Base-by-base conservation (phyloP, 2,888 invertebrate genomes). In the Harpalus rufipes region DNA sequence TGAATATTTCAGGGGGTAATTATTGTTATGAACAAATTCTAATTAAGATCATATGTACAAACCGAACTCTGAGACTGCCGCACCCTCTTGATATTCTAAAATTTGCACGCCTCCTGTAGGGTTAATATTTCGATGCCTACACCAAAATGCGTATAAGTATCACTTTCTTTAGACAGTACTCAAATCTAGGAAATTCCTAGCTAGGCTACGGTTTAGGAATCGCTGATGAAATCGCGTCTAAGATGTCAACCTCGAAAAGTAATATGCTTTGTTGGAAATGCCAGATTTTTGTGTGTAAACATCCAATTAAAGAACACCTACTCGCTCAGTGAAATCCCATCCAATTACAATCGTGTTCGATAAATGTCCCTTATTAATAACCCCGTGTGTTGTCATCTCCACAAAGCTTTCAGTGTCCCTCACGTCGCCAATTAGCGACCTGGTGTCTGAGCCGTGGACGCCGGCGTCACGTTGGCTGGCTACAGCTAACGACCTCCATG, bases 401-500 rank as follows among this genome's bases (percentile, higher is more conserved):
- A 78, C 78, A 81, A 81, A 81, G 68, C 65, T 21, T 14, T 10
- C 51, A 21, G 63, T 68, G 21, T 81, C 74, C 74, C 44, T 72
- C 74, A 51, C 58, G 58, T 7, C 25, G 56, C 68, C 58, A 83
- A 83, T 83, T 83, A 83, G 74, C 74, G 59, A 74, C 56, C 79
- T 58, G 59, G 58, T 59, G 59, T 56, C 83, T 10, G 72, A 18
- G 6, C 25, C 16, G 25, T 58, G 58, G 74, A 80, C 80, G 80
- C 59, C 61, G 78, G 51, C 90, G 91, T 90, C 91, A 90, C 90
- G 90, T 89, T 90, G 91, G 90, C 90, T 90, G 90, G 89, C 89
- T 89, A 90, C 89, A 89, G 89, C 88, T 91, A 90, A 91, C 90
- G 90, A 91, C 90, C 91, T 90, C 90, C 91, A 91, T 91, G 90